Evolutionary conservation across 2,888 invertebrate species (phyloP), one percentile per base, ranked within the genome.

Genomic region (Meloe dianella): DNA sequence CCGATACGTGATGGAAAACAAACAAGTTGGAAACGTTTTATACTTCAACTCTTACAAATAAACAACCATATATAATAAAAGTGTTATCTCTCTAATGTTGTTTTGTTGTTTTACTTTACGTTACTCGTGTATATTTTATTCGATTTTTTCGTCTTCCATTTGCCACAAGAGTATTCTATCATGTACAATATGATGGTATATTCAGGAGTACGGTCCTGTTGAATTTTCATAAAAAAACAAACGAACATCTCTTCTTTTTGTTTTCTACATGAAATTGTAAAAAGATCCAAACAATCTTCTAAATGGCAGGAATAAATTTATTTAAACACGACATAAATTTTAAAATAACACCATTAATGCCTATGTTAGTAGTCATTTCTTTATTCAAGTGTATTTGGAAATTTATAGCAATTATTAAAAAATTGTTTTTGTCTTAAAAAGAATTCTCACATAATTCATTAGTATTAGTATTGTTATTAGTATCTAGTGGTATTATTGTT

Each of bases 261-360:
- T 12, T 35, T 35, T 1, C 35, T 12, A 41, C 8, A 20, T 22
- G 20, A 47, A 47, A 47, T 20, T 6, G 4, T 47, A 47, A 20
- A 41, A 10, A 20, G 47, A 47, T 51, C 51, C 51, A 10, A 51
- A 51, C 51, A 51, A 51, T 51, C 24, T 51, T 24, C 51, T 51
- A 51, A 51, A 51, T 51, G 51, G 51, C 51, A 51, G 24, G 24
- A 51, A 24, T 51, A 51, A 51, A 51, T 51, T 51, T 51, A 51
- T 51, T 51, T 51, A 51, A 51, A 51, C 22, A 51, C 22, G 12
- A 51, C 24, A 51, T 51, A 51, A 51, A 51, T 51, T 51, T 24
- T 51, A 51, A 51, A 51, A 51, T 51, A 51, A 51, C 22, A 22
- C 51, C 51, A 22, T 51, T 51, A 51, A 51, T 5, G 17, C 17